phyloP scores from a whole-genome alignment of 2,888 invertebrate genomes.

The Hylaea fasciaria region DNA sequence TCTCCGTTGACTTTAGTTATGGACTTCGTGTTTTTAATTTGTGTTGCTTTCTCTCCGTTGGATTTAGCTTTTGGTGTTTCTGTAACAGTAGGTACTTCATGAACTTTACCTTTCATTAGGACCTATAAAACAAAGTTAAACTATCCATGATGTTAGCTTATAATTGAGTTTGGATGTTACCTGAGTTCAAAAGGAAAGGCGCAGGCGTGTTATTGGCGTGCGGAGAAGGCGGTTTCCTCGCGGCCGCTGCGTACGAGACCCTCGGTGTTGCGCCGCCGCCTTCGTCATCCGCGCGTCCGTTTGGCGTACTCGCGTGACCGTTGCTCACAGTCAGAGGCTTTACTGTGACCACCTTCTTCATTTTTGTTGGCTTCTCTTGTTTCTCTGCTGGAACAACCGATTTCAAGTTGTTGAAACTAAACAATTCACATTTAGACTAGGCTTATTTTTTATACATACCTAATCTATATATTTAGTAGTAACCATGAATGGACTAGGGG shows the following conservation, averaged over 20 bases:
- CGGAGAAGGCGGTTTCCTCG: constrained; percentile 75
- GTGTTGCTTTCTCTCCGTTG: constrained; percentile 66
- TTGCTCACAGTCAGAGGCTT: constrained; percentile 71
- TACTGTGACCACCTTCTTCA: constrained; percentile 70
- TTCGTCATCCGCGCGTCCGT: constrained; percentile 79
- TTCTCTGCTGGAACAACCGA: constrained; percentile 70
- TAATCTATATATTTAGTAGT: too few species aligned
- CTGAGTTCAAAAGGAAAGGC: constrained; percentile 70
- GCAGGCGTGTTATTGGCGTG: constrained; percentile 66
- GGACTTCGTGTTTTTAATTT: constrained; percentile 57
- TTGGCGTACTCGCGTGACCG: constrained; percentile 74
- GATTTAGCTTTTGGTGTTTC: constrained; percentile 68
- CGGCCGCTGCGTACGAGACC: constrained; percentile 78
- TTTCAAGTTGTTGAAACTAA: background rate
- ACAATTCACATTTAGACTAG: background rate
- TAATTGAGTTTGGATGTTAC: constrained; percentile 45
- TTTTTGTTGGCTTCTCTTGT: constrained; percentile 71
- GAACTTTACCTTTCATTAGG: background rate
- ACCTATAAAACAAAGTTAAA: background rate
- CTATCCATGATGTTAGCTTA: background rate
- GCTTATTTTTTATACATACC: too few species aligned
- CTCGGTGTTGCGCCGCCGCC: constrained; percentile 68
- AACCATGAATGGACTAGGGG: background rate
- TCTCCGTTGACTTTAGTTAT: constrained; percentile 70
- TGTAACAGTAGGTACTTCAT: constrained; percentile 49